Percentiles rank a stretch among this genome's conserved stretches.
phyloP scores from a whole-genome alignment of 2,797 vertebrate species.

The Sebastes nivosus region DNA sequence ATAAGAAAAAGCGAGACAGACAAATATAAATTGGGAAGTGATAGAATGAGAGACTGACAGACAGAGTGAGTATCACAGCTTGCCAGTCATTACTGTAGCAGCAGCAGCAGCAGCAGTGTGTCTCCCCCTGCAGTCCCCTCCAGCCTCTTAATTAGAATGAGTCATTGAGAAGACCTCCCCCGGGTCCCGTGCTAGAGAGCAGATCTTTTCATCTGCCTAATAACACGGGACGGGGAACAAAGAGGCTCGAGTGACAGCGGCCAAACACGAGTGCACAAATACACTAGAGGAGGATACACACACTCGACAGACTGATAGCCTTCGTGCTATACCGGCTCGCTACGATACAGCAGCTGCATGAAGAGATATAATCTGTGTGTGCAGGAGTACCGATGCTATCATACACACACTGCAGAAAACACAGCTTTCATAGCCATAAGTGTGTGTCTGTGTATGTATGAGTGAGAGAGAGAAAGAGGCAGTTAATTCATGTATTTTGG shows the following conservation, averaged over 20 bases:
- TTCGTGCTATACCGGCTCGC: neutral
- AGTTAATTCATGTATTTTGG: neutral
- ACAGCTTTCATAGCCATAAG: neutral
- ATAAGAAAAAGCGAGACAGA: neutral
- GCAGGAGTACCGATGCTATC: neutral
- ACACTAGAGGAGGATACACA: neutral
- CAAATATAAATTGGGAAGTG: neutral
- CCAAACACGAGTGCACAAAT: slow-evolving; percentile 29
- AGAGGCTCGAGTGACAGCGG: slow-evolving; percentile 61
- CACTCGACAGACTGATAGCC: neutral
- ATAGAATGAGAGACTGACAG: slow-evolving; percentile 10
- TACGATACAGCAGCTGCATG: neutral
- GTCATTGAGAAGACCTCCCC: slow-evolving; percentile 69
- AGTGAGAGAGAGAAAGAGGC: neutral
- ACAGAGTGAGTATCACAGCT: slow-evolving; percentile 35
- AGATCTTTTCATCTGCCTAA: slow-evolving; percentile 68
- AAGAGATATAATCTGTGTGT: neutral
- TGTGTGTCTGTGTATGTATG: neutral
- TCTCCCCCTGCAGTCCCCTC: slow-evolving; percentile 55
- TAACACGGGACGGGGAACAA: slow-evolving; percentile 49
- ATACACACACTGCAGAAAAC: neutral
- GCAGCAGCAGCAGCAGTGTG: slow-evolving; percentile 27
- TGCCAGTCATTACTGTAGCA: slow-evolving; percentile 43
- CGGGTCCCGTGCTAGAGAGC: slow-evolving; percentile 60
- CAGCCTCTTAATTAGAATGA: slow-evolving; percentile 73